Conservation (phyloP, 2,113 vertebrate genomes). For the Callithrix jacchus region DNA sequence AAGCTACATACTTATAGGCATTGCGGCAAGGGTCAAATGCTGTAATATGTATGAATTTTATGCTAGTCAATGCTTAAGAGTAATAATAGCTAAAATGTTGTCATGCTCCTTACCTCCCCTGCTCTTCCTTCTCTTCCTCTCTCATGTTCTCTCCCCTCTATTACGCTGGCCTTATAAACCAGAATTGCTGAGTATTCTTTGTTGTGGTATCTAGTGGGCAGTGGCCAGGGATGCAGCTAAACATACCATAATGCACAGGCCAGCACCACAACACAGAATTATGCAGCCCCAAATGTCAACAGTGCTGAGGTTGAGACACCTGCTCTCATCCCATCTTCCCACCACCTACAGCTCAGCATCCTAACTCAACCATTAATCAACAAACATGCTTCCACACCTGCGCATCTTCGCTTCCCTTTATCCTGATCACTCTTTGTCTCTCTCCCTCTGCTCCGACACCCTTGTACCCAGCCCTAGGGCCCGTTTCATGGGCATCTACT, state of each 20-base stretch:
- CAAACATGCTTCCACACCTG: not conserved
- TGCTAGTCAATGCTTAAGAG: not conserved
- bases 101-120: not conserved
- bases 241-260: too few species aligned
- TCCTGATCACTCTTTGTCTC: not conserved
- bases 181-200: not conserved
- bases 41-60: rapidly evolving
- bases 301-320: not conserved
- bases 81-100: not conserved
- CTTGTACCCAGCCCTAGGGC: too few species aligned
- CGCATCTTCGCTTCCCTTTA: not conserved
- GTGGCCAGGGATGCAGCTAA: not conserved
- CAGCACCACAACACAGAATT: too few species aligned
- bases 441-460: not conserved
- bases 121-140: too few species aligned
- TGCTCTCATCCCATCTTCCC: not conserved
- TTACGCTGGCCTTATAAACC: not conserved
- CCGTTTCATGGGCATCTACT: not conserved
- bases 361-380: not conserved
- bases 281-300: not conserved
- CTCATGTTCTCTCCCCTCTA: not conserved
- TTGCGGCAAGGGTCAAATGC: not conserved
- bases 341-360: rapidly evolving
- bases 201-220: not conserved
- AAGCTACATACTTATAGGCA: too few species aligned